phyloP scores from a whole-genome alignment of 1,140 invertebrate genomes.

The Drosophila dunni region DNA sequence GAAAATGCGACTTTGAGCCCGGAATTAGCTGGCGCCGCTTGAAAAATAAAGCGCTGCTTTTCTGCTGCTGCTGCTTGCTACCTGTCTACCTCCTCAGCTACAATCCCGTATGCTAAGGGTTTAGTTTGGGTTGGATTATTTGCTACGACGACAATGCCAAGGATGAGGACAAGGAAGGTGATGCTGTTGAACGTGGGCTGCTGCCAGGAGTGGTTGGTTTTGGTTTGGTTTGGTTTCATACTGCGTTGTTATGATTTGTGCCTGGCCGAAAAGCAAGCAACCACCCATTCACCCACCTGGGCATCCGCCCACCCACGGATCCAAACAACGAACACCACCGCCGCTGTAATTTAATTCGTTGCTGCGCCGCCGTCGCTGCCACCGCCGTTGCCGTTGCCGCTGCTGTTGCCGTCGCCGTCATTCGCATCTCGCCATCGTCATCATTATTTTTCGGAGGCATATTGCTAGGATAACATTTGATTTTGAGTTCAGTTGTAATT shows the following conservation, averaged over 20 bases:
- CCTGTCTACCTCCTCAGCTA: slow-evolving; percentile 1
- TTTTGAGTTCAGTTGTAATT: slow-evolving; percentile 85
- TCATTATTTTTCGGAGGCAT: slow-evolving; percentile 84
- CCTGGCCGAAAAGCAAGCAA: slow-evolving; percentile 48
- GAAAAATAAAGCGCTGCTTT: slow-evolving; percentile 55
- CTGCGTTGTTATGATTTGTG: slow-evolving; percentile 22
- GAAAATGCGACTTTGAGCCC: slow-evolving; percentile 80
- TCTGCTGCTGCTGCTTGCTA: neutral
- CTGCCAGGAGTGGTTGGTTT: slow-evolving; percentile 18
- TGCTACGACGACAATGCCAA: slow-evolving; percentile 55
- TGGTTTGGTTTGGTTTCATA: neutral
- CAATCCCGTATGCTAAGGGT: neutral
- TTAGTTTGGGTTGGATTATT: slow-evolving; percentile 74
- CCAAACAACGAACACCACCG: slow-evolving; percentile 46
- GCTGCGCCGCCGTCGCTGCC: slow-evolving; percentile 73
- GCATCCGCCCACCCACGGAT: slow-evolving; percentile 34
- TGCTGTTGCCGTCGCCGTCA: too few species aligned
- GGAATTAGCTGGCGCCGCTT: slow-evolving; percentile 76
- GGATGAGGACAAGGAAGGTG: slow-evolving; percentile 9
- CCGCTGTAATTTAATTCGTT: slow-evolving; percentile 79
- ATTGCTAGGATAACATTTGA: slow-evolving; percentile 85
- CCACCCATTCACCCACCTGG: slow-evolving; percentile 13
- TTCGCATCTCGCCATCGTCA: slow-evolving; percentile 37
- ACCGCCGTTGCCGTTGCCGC: slow-evolving; percentile 55
- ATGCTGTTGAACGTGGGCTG: slow-evolving; percentile 14